A percentile compares a stretch with the other conserved stretches of the same genome.
These are phyloP conservation scores for Arrhamphus sclerolepis DNA, from an alignment of 2,797 vertebrate species.

Conservation along the genomic window DNA sequence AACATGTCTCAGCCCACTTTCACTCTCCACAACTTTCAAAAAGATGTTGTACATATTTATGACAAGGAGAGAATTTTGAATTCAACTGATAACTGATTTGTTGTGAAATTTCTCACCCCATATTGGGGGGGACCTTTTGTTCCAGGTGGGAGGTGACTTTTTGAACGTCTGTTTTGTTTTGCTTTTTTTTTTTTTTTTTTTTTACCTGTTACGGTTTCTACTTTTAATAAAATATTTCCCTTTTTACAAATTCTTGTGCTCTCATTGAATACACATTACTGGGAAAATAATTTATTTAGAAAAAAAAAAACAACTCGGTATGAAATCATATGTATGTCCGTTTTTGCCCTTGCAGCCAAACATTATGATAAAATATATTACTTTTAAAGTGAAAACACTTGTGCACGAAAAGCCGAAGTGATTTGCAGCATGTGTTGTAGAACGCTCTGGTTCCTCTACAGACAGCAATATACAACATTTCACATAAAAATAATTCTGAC, in stretches of 20 bases:
- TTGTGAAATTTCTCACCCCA: conserved; percentile 82
- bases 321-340: conserved; percentile 65
- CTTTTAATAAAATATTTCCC: conserved; percentile 74
- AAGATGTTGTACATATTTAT: conserved; percentile 83
- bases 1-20: conserved; percentile 46
- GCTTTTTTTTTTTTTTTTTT: no score
- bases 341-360: conserved; percentile 40
- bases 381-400: conserved; percentile 35
- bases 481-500: conserved; percentile 39
- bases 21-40: conserved; percentile 62
- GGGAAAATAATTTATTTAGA: conserved; percentile 83
- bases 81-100: conserved; percentile 71
- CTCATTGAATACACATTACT: conserved; percentile 46
- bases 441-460: conserved; percentile 18
- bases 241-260: conserved; percentile 60
- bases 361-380: conserved; percentile 44
- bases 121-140: conserved; percentile 82
- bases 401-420: conserved; percentile 39
- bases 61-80: conserved; percentile 73
- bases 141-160: conserved; percentile 26
- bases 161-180: conserved; percentile 68
- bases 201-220: conserved; percentile 77
- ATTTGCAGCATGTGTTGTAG: conserved; percentile 27
- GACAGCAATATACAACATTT: conserved; percentile 34
- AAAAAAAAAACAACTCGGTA: conserved; percentile 73